Evolutionary conservation across 2,888 invertebrate genomes (phyloP).

Genomic region (Amphimallon solstitiale): DNA sequence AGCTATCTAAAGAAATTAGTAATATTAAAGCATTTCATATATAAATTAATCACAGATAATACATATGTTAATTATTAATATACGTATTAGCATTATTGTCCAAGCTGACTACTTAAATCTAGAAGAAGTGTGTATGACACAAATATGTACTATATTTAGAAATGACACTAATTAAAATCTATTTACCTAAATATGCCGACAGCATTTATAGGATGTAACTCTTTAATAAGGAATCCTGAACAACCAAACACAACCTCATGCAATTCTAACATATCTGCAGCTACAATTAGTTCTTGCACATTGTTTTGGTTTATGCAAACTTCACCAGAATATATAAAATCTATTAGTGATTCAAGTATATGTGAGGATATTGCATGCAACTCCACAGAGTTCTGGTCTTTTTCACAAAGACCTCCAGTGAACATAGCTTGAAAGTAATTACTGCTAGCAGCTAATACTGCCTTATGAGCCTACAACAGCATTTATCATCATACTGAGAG

Average conservation of each 20-base stretch:
- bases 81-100: too few relatives aligned
- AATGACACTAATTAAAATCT: not conserved
- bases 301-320: conserved; percentile 78
- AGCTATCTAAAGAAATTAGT: too few relatives aligned
- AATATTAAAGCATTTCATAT: conserved; percentile 1
- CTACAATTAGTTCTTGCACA: conserved; percentile 88
- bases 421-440: conserved; percentile 96
- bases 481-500: not conserved
- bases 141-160: not conserved
- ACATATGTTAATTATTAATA: too few relatives aligned
- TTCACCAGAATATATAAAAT: conserved; percentile 84
- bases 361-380: conserved; percentile 81
- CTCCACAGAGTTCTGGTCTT: conserved; percentile 81
- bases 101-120: not conserved
- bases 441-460: conserved; percentile 87
- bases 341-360: conserved; percentile 80
- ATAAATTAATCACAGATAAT: too few relatives aligned
- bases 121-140: not conserved
- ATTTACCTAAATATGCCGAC: conserved; percentile 83
- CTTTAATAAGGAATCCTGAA: conserved; percentile 84
- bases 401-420: conserved; percentile 84
- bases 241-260: conserved; percentile 85
- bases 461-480: conserved; percentile 78
- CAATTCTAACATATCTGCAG: conserved; percentile 91
- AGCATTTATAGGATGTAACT: conserved; percentile 87